These are phyloP conservation scores for Lagodon rhomboides DNA, from an alignment of 2,797 vertebrate species.

Conservation along the genomic window DNA sequence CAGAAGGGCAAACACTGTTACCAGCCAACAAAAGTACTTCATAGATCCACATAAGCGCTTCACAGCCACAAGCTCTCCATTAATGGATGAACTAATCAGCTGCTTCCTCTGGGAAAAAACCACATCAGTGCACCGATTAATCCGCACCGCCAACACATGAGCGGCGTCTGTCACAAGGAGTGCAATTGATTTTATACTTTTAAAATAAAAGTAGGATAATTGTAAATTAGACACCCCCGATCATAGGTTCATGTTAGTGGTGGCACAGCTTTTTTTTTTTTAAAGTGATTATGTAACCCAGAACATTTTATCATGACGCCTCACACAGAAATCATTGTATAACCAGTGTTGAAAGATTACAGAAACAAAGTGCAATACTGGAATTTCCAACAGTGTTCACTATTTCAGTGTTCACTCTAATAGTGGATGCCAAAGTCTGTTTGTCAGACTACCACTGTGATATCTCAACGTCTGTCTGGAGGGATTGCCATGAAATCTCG, in stretches of 20 bases:
- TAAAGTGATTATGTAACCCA: not conserved
- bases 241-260: not conserved
- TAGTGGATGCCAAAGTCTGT: not conserved
- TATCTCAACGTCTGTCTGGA: too few relatives aligned
- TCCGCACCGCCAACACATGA: conserved; percentile 5
- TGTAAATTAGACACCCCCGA: not conserved
- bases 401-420: too few relatives aligned
- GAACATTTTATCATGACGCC: not conserved
- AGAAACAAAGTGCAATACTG: not conserved
- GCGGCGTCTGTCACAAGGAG: not conserved
- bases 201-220: not conserved
- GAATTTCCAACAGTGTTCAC: not conserved
- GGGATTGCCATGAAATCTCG: not conserved
- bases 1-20: conserved; percentile 23
- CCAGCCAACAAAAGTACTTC: not conserved
- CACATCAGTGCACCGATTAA: not conserved
- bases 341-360: not conserved
- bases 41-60: not conserved
- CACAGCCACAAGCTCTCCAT: not conserved
- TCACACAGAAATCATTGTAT: not conserved
- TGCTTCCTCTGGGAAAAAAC: not conserved
- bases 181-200: conserved; percentile 1
- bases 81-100: not conserved
- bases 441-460: not conserved
- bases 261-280: not conserved